Conservation (phyloP, 2,113 vertebrate genomes). For the Rynchops niger region DNA sequence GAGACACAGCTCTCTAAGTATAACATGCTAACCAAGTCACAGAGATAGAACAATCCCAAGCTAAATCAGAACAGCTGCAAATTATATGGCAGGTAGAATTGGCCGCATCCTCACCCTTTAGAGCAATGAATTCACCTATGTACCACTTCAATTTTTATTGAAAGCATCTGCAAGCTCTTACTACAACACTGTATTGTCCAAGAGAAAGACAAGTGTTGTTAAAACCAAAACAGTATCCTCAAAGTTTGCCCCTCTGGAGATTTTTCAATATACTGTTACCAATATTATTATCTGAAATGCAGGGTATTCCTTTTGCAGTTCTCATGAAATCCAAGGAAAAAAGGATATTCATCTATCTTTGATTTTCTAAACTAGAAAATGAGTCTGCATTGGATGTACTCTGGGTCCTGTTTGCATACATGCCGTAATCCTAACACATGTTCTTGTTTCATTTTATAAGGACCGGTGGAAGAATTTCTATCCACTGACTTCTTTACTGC, state of each 20-base stretch:
- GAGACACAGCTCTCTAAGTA: background rate
- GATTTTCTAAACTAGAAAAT: background rate
- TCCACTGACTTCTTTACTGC: conserved; percentile 12
- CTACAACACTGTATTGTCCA: background rate
- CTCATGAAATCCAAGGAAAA: background rate
- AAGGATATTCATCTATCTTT: background rate
- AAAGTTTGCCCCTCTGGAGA: background rate
- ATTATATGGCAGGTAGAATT: background rate
- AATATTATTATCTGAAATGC: background rate
- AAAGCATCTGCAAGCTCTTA: conserved; percentile 14
- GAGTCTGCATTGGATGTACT: background rate
- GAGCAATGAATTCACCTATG: background rate
- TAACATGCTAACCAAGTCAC: background rate
- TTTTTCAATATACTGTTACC: background rate
- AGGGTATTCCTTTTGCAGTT: background rate
- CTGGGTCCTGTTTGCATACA: background rate
- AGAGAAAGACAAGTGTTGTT: background rate
- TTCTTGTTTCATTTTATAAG: conserved; percentile 62
- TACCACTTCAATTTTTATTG: background rate
- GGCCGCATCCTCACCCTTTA: background rate
- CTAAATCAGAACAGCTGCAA: background rate
- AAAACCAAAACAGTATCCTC: background rate
- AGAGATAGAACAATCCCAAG: background rate
- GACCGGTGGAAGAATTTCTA: conserved; percentile 28
- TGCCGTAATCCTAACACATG: conserved; percentile 48